Evolutionary conservation across 2,888 invertebrate genomes (phyloP).

Genomic region (Amphipoea oculea): DNA sequence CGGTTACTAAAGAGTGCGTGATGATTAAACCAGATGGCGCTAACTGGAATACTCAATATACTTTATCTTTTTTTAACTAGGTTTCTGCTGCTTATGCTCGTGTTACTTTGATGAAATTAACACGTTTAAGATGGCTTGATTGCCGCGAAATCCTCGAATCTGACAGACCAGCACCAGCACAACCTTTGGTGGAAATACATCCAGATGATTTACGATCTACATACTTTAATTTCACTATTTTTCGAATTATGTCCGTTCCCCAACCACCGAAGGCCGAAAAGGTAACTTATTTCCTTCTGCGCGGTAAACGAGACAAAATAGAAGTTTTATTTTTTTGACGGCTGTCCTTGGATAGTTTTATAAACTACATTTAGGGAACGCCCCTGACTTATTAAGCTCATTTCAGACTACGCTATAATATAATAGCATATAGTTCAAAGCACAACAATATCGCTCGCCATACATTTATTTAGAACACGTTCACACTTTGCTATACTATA

Average conservation of each 20-base stretch:
- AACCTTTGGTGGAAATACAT: slow-evolving; percentile 75
- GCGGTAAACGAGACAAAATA: background rate
- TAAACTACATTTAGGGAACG: background rate
- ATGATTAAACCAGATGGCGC: slow-evolving; percentile 73
- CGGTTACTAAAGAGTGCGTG: slow-evolving; percentile 32
- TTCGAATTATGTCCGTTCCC: slow-evolving; percentile 88
- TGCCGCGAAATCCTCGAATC: slow-evolving; percentile 81
- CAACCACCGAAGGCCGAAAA: slow-evolving; percentile 89
- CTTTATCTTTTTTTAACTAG: slow-evolving; percentile 68
- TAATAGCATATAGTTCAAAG: no score
- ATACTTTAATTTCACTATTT: slow-evolving; percentile 86
- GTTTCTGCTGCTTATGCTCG: slow-evolving; percentile 87
- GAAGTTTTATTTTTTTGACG: background rate
- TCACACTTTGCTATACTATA: no score
- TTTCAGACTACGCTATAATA: no score
- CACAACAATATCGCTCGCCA: no score
- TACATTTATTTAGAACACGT: no score
- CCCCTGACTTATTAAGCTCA: background rate
- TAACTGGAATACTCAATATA: slow-evolving; percentile 22
- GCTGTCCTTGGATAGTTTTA: background rate
- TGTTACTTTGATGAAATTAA: slow-evolving; percentile 79
- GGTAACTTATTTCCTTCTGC: slow-evolving; percentile 66
- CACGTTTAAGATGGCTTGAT: slow-evolving; percentile 88
- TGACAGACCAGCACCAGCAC: slow-evolving; percentile 74
- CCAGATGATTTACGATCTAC: slow-evolving; percentile 82